Conservation (phyloP, 2,113 vertebrate genomes). For the Ochotona princeps region DNA sequence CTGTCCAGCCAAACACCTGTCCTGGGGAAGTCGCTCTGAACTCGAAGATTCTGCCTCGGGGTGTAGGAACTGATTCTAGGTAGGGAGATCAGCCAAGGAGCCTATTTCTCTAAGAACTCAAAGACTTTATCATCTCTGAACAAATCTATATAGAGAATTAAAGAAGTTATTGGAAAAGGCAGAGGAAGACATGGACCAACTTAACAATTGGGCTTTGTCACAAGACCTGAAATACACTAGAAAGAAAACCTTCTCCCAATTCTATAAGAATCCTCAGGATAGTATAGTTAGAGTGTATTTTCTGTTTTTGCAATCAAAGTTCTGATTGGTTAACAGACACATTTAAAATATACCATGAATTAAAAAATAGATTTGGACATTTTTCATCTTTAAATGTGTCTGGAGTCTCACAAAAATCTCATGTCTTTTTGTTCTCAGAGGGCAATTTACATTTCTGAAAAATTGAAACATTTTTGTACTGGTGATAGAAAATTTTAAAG, state of each 20-base stretch:
- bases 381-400: not conserved
- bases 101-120: not conserved
- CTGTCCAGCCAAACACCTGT: too few species aligned
- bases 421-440: not conserved
- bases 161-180: not conserved
- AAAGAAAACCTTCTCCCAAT: not conserved
- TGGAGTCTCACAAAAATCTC: not conserved
- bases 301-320: not conserved
- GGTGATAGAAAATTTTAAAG: conserved; percentile 1
- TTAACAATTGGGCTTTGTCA: not conserved
- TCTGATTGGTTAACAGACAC: conserved; percentile 1
- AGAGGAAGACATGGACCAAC: not conserved
- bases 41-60: not conserved
- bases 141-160: not conserved
- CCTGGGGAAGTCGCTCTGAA: not conserved
- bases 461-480: not conserved
- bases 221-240: not conserved
- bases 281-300: not conserved
- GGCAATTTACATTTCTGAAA: conserved; percentile 43
- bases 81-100: not conserved
- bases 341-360: not conserved
- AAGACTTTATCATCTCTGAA: not conserved
- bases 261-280: not conserved
- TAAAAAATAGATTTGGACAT: not conserved
- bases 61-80: not conserved